Conservation (phyloP, 2,888 invertebrate genomes). For the Drosophila diplacantha region DNA sequence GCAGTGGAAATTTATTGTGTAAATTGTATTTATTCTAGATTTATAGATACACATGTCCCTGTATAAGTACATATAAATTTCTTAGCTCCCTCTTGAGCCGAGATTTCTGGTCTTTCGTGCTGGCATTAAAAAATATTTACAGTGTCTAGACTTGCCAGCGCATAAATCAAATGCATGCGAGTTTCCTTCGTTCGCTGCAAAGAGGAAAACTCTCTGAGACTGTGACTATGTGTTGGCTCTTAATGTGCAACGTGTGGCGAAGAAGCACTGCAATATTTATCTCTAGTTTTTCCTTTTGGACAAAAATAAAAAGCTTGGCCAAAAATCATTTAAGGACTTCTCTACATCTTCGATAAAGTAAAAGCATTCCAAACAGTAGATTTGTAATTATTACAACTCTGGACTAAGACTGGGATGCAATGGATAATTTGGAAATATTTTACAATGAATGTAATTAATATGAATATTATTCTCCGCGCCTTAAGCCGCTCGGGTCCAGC, state of each 20-base stretch:
- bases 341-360: not conserved
- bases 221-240: conserved; percentile 11
- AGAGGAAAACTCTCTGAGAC: conserved; percentile 9
- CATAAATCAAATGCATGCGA: conserved; percentile 67
- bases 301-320: not conserved
- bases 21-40: conserved; percentile 66
- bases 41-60: conserved; percentile 43
- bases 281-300: not conserved
- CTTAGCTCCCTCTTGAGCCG: conserved; percentile 50
- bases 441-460: conserved; percentile 11
- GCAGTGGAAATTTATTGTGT: conserved; percentile 44
- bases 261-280: not conserved
- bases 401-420: conserved; percentile 21
- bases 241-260: conserved; percentile 33
- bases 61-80: conserved; percentile 39
- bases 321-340: not conserved
- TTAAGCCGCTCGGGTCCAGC: conserved; percentile 73
- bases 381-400: conserved; percentile 24
- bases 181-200: conserved; percentile 10
- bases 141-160: conserved; percentile 63
- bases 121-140: conserved; percentile 72
- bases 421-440: conserved; percentile 38
- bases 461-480: conserved; percentile 54
- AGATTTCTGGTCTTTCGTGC: conserved; percentile 24
- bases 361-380: conserved; percentile 22